Evolutionary conservation across 1,140 invertebrate genomes (phyloP).

Genomic region (Hyles euphorbiae): DNA sequence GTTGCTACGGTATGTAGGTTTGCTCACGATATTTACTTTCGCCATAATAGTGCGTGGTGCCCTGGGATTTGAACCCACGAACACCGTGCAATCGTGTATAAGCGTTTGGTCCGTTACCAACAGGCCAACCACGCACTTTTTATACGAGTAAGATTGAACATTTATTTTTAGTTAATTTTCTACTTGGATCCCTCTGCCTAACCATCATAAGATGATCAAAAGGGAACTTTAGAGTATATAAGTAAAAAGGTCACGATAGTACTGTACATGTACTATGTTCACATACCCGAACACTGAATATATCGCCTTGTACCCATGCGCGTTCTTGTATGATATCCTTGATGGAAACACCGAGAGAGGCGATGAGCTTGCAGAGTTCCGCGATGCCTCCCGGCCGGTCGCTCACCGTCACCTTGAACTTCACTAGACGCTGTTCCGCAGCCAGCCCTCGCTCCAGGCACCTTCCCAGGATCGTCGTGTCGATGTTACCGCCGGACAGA

Average conservation of each 20-base stretch:
- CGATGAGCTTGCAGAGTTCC: conserved; percentile 87
- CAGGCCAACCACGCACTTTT: too few species aligned
- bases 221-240: too few species aligned
- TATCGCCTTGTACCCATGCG: conserved; percentile 92
- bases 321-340: conserved; percentile 96
- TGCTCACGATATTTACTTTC: too few species aligned
- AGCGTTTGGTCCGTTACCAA: too few species aligned
- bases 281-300: conserved; percentile 86
- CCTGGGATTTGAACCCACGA: too few species aligned
- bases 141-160: too few species aligned
- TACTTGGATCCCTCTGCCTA: too few species aligned
- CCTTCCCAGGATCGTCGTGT: conserved; percentile 91
- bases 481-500: conserved; percentile 94
- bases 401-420: conserved; percentile 89
- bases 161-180: too few species aligned
- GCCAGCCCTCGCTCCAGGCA: conserved; percentile 92
- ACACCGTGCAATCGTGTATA: too few species aligned
- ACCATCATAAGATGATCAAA: too few species aligned
- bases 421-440: conserved; percentile 88
- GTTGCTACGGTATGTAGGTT: too few species aligned
- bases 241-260: too few species aligned
- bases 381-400: conserved; percentile 92
- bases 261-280: not conserved
- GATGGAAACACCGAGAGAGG: conserved; percentile 89
- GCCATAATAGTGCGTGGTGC: not conserved